Evolutionary conservation across 2,888 invertebrate genomes (phyloP), one percentile per base, ranked within the genome.

Genomic region (Dryomyza anilis): DNA sequence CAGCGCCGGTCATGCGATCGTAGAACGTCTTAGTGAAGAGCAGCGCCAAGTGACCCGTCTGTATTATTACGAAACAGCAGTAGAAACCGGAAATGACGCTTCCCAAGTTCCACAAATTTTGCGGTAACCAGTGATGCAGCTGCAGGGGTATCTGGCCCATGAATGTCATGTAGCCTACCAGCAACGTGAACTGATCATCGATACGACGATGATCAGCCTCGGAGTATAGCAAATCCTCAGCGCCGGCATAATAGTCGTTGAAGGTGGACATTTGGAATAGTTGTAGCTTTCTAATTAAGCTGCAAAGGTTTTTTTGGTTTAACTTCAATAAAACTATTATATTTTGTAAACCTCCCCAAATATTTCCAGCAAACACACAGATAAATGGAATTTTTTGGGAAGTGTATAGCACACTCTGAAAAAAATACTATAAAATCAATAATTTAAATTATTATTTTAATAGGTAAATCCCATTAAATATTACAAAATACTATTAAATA

Each of bases 1-100:
- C 79, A 14, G 21, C 8, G 5, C 73, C 68, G 45, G 39, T 6
- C 14, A 81, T 50, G 16, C 70, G 71, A 21, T 78, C 73, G 39
- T 73, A 63, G 0, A 78, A 74, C 1, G 79, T 73, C 56, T 76
- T 77, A 19, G 66, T 53, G 46, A 73, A 78, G 1, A 80, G 67
- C 19, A 79, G 1, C 2, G 71, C 77, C 66, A 81, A 23, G 56
- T 78, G 77, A 1, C 74, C 45, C 0, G 71, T 64, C 0, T 71
- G 69, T 0, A 70, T 48, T 1, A 72, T 64, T 8, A 73, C 70
- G 14, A 78, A 62, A 1, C 61, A 19, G 5, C 71, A 67, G 16
- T 76, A 73, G 12, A 52, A 4, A 23, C 55, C 52, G 4, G 71
- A 66, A 1, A 69, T 0, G 0, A 52, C 0, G 0, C 59, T 23